Evolutionary conservation across 1,140 invertebrate genomes (phyloP).

Genomic region (Rhagoletis pomonella): DNA sequence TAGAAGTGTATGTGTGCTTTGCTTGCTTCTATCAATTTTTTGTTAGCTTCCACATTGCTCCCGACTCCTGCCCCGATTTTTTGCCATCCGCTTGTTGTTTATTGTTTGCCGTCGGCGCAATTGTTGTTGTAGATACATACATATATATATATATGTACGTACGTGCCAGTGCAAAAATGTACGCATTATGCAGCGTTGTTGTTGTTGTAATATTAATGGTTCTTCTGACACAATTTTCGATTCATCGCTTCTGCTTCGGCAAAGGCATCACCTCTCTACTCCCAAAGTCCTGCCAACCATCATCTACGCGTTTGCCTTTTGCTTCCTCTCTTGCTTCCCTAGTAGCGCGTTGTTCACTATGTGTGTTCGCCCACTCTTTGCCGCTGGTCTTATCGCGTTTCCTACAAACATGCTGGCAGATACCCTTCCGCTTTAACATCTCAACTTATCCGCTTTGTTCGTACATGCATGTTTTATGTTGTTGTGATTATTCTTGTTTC

Average conservation of each 20-base stretch:
- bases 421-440: conserved; percentile 32
- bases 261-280: background rate
- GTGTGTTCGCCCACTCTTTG: background rate
- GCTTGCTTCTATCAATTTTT: background rate
- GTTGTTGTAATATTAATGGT: conserved; percentile 48
- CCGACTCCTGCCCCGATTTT: background rate
- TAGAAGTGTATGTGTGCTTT: background rate
- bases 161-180: background rate
- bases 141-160: background rate
- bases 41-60: background rate
- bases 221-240: conserved; percentile 50
- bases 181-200: background rate
- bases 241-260: conserved; percentile 38
- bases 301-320: background rate
- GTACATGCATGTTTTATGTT: background rate
- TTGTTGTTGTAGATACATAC: background rate
- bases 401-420: background rate
- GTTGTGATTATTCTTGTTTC: background rate
- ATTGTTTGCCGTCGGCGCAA: conserved; percentile 6
- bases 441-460: conserved; percentile 27
- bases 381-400: background rate
- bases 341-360: background rate
- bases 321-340: background rate
- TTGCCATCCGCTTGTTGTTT: conserved; percentile 33
- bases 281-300: background rate